phyloP scores from a whole-genome alignment of 2,888 invertebrate species.

The Drosophila falleni region DNA sequence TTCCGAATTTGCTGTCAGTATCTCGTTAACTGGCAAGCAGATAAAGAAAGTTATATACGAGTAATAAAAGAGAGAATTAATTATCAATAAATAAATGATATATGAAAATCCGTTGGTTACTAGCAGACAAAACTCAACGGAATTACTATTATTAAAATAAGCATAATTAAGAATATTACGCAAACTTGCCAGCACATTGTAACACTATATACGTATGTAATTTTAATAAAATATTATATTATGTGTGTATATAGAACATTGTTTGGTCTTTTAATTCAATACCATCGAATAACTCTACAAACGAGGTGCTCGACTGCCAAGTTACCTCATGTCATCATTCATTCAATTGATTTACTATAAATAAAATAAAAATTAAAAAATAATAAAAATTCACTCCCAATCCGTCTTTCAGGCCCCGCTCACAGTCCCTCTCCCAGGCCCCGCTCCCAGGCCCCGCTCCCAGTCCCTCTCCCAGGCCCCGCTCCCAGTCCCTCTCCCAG shows the following conservation, averaged over 20 bases:
- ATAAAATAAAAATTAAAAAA: neutral
- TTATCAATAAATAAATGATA: conserved; percentile 1
- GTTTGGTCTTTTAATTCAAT: conserved; percentile 17
- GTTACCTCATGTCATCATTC: neutral
- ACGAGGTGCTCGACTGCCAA: neutral
- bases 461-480: too few relatives aligned
- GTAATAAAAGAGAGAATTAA: neutral
- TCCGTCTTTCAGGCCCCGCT: too few relatives aligned
- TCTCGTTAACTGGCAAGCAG: conserved; percentile 9
- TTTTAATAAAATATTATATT: conserved; percentile 43
- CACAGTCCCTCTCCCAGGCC: too few relatives aligned
- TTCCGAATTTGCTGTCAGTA: conserved; percentile 26
- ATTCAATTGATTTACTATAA: neutral
- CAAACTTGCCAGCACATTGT: conserved; percentile 23
- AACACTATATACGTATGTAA: conserved; percentile 24
- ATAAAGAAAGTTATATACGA: neutral
- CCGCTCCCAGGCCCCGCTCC: too few relatives aligned
- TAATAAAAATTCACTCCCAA: too few relatives aligned
- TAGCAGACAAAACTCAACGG: conserved; percentile 18
- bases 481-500: too few relatives aligned
- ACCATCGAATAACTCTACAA: too few relatives aligned
- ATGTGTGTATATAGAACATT: conserved; percentile 7
- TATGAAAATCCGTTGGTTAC: conserved; percentile 15
- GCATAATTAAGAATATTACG: conserved; percentile 16
- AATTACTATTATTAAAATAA: conserved; percentile 32